These are phyloP conservation scores for Mongoloraphidia duomilia DNA, from an alignment of 2,888 invertebrate genomes.

Conservation along the genomic window DNA sequence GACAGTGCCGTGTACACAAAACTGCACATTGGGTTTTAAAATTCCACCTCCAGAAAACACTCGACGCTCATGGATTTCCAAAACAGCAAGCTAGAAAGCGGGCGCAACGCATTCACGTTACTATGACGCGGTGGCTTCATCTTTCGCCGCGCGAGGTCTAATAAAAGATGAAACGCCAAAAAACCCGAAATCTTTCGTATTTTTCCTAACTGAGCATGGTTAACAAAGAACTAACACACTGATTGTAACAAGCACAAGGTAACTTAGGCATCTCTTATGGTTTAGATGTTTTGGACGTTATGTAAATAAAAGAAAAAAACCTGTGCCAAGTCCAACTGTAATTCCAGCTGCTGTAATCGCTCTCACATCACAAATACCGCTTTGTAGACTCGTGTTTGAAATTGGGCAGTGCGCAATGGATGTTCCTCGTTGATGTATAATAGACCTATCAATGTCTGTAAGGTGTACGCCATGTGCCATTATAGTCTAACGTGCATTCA, in stretches of 20 bases:
- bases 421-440: conserved; percentile 44
- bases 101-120: too few relatives aligned
- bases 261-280: neutral
- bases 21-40: too few relatives aligned
- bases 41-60: too few relatives aligned
- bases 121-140: too few relatives aligned
- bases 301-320: conserved; percentile 29
- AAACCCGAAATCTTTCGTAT: neutral
- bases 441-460: conserved; percentile 48
- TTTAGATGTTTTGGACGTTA: neutral
- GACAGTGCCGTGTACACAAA: too few relatives aligned
- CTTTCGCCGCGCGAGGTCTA: too few relatives aligned
- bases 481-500: conserved; percentile 41
- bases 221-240: neutral
- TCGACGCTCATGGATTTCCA: too few relatives aligned
- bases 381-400: conserved; percentile 67
- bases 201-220: neutral
- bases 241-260: neutral
- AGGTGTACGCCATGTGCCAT: conserved; percentile 77
- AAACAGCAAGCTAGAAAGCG: too few relatives aligned
- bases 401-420: conserved; percentile 76
- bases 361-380: conserved; percentile 67
- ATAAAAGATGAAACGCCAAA: neutral
- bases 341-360: conserved; percentile 46
- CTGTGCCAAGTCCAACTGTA: conserved; percentile 74